Evolutionary conservation across 2,797 vertebrate genomes (phyloP).

Genomic region (Enteromius thamalakanensis): DNA sequence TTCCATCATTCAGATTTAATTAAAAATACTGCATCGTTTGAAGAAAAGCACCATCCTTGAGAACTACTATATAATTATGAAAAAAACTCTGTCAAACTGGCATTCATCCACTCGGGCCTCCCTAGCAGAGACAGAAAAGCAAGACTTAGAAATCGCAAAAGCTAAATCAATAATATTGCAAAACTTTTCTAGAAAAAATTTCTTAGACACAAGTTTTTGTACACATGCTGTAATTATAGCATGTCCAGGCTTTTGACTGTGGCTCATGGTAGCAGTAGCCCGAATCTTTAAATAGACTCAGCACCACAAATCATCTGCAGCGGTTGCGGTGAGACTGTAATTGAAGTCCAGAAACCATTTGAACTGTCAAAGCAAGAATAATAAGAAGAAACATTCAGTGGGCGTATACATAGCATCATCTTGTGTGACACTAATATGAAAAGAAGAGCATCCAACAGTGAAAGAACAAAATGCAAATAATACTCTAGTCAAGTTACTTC

Average conservation of each 20-base stretch:
- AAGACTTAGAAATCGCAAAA: neutral
- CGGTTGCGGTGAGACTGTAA: constrained; percentile 8
- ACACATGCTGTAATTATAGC: constrained; percentile 28
- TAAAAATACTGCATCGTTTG: neutral
- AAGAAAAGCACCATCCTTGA: constrained; percentile 5
- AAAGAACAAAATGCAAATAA: constrained; percentile 33
- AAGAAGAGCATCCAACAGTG: constrained; percentile 14
- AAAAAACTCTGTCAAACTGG: neutral
- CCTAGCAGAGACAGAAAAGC: neutral
- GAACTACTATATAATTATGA: neutral
- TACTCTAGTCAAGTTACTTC: neutral
- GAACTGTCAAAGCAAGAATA: constrained; percentile 32
- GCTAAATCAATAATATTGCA: neutral
- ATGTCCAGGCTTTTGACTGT: neutral
- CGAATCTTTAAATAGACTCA: constrained; percentile 30
- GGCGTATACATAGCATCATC: constrained; percentile 11
- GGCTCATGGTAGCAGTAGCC: constrained; percentile 1
- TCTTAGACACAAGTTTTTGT: constrained; percentile 5
- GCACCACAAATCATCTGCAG: constrained; percentile 34
- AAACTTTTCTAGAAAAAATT: neutral
- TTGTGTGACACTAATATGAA: neutral
- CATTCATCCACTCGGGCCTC: neutral
- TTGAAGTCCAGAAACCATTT: constrained; percentile 33
- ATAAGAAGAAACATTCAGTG: constrained; percentile 25
- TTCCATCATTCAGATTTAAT: neutral